phyloP scores from a whole-genome alignment of 2,888 invertebrate species.

The Caenorhabditis sp. region DNA sequence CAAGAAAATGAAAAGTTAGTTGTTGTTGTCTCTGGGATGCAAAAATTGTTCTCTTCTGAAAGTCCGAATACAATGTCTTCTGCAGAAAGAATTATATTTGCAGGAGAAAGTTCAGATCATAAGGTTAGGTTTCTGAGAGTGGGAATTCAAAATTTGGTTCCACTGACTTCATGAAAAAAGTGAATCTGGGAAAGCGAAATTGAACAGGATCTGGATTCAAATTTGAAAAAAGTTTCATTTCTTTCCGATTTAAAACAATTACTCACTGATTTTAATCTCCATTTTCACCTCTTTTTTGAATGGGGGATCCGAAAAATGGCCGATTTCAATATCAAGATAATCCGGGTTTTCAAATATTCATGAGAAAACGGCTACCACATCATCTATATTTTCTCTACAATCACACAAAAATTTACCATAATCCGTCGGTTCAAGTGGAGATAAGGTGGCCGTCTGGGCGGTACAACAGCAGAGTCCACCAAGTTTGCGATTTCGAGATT shows the following conservation, averaged over 20 bases:
- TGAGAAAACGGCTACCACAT: too few relatives aligned
- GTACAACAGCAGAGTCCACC: conserved; percentile 38
- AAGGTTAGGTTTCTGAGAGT: too few relatives aligned
- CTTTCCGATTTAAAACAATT: conserved; percentile 22
- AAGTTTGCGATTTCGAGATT: conserved; percentile 19
- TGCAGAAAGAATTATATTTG: background rate
- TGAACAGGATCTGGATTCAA: conserved; percentile 1
- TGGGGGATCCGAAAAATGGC: too few relatives aligned
- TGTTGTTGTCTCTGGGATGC: conserved; percentile 3
- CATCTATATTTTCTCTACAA: background rate
- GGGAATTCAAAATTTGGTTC: background rate
- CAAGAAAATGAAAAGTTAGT: conserved; percentile 5
- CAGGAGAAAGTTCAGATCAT: background rate
- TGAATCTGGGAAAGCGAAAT: background rate
- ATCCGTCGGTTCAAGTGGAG: conserved; percentile 29
- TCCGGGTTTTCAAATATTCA: conserved; percentile 12
- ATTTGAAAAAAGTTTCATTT: background rate
- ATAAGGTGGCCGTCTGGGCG: conserved; percentile 30
- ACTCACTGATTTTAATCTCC: conserved; percentile 13
- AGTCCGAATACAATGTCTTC: conserved; percentile 3
- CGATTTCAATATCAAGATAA: too few relatives aligned
- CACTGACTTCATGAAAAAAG: conserved; percentile 19
- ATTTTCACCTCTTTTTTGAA: background rate
- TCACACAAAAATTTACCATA: conserved; percentile 47
- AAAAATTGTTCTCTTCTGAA: conserved; percentile 1